Base-by-base conservation (phyloP, 2,797 vertebrate species). In the Rallus crepitans region DNA sequence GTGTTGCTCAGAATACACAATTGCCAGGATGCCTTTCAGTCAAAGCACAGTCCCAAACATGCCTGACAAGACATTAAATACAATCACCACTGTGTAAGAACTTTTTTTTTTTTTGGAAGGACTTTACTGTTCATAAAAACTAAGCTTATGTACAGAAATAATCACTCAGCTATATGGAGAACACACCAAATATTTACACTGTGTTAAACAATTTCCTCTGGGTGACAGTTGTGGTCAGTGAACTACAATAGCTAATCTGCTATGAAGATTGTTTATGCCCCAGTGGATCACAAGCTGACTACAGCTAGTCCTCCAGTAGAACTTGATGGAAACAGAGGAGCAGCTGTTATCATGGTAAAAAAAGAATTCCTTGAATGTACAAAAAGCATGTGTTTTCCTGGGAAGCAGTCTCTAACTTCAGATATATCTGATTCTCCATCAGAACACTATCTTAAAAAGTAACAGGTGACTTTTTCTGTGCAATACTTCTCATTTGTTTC, bases 201-300 rank as follows among this genome's bases (percentile, higher is more conserved):
- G 17, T 77, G 72, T 93, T 94, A 92, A 92, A 92, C 81, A 91
- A 90, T 87, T 95, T 94, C 76, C 86, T 95, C 68, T 82, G 64
- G 72, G 64, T 96, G 91, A 96, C 66, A 70, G 53, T 24, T 89
- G 72, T 94, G 91, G 70, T 93, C 95, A 93, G 72, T 93, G 94
- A 96, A 92, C 87, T 92, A 90, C 89, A 87, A 75, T 87, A 94
- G 71, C 40, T 96, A 92, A 95, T 96, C 73, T 91, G 55, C 75
- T 93, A 70, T 48, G 61, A 76, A 89, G 71, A 95, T 73, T 87
- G 28, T 73, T 95, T 79, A 91, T 87, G 89, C 77, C 45, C 55
- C 48, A 78, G 17, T 47, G 82, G 73, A 95, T 87, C 66, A 77
- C 47, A 76, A 87, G 48, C 61, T 93, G 81, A 94, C 85, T 90